Evolutionary conservation across 1,140 invertebrate species (phyloP).

Genomic region (Schlechtendalia chinensis): DNA sequence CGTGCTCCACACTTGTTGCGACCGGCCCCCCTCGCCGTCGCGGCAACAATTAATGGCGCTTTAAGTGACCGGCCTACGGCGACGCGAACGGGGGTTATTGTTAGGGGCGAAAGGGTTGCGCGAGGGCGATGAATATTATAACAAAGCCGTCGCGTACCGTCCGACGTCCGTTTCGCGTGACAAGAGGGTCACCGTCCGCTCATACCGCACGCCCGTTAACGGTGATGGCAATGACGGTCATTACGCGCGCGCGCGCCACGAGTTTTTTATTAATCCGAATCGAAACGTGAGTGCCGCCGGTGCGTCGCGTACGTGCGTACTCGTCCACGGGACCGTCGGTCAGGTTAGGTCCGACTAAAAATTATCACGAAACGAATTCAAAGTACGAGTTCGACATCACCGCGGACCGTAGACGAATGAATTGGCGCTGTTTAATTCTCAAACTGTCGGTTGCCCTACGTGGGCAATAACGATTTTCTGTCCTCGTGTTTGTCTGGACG

Average conservation of each 20-base stretch:
- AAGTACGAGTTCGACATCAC: no score
- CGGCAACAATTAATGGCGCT: constrained; percentile 34
- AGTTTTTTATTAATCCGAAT: no score
- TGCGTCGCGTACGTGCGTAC: no score
- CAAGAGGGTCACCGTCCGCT: neutral
- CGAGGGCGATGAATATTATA: constrained; percentile 27
- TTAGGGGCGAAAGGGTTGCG: constrained; percentile 32
- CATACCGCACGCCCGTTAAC: neutral
- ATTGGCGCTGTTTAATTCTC: no score
- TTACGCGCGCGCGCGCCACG: neutral
- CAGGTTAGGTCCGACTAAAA: no score
- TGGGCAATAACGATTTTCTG: no score
- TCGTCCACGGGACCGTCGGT: no score
- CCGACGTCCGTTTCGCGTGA: constrained; percentile 5
- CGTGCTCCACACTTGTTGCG: constrained; percentile 6
- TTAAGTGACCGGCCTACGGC: constrained; percentile 15
- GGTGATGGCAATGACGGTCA: neutral
- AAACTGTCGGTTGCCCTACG: no score
- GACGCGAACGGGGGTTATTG: neutral
- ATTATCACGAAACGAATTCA: no score
- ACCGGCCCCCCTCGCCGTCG: neutral
- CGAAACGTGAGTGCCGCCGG: no score
- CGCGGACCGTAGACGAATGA: no score
- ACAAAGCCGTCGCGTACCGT: constrained; percentile 27
- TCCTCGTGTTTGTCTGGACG: no score